Evolutionary conservation across 2,113 vertebrate genomes (phyloP), one percentile per base, ranked within the genome.

Genomic region (Callipepla squamata): DNA sequence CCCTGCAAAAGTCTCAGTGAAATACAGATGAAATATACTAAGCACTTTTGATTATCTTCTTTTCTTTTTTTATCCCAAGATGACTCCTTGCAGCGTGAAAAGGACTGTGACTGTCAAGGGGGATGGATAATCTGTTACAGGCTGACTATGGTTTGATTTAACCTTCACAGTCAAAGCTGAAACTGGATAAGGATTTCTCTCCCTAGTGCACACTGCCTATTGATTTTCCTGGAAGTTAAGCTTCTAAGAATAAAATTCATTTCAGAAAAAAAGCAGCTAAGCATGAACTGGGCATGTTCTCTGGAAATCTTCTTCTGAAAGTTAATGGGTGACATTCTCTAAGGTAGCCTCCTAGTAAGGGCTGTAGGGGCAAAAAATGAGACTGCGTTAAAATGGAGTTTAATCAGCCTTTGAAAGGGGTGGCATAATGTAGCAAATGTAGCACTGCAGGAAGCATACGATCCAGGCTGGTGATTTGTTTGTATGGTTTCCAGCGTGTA

Each of bases 391-490:
- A 90, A 93, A 30, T 36, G 20, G 55, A 82, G 38, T 50, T 22
- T 74, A 59, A 6, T 80, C 51, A 78, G 69, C 34, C 73, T 15
- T 6, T 80, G 90, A 59, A 59, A 38, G 61, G 72, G 13, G 22
- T 83, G 44, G 34, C 83, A 55, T 44, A 65, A 65, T 93, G 93
- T 80, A 93, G 85, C 76, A 90, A 93, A 95, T 84, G 88, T 88
- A 88, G 4, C 83, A 92, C 88, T 92, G 85, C 80, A 79, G 83
- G 80, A 94, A 83, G 14, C 57, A 40, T 10, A 63, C 65, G 57
- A 47, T 74, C 87, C 38, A 78, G 80, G 57, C 90, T 92, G 85
- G 40, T 95, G 92, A 80, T 73, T 86, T 80, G 61, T 95, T 95
- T 42, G 26, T 47, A 88, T 1, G 2, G 25, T 92, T 96, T 96